Percentiles rank a stretch among this genome's conserved stretches.
These are phyloP conservation scores for Solenodon paradoxus DNA, from an alignment of 2,113 vertebrate species.

Conservation along the genomic window DNA sequence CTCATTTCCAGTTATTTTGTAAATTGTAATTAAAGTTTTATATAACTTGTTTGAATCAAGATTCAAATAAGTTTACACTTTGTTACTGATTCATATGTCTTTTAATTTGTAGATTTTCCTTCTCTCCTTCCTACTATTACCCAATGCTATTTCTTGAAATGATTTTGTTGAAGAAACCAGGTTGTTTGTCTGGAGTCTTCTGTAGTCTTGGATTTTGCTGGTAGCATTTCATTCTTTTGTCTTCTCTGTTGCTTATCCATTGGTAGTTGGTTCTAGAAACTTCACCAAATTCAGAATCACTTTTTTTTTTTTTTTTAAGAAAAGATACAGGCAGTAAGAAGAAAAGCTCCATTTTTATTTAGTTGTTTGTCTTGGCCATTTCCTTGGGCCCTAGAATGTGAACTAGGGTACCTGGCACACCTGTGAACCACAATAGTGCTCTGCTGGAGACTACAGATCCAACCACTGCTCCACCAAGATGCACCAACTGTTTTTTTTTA, in stretches of 20 bases:
- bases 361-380: too few species aligned
- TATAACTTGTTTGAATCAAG: background rate
- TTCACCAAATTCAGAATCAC: background rate
- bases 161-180: background rate
- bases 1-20: background rate
- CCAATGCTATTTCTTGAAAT: background rate
- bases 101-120: background rate
- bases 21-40: background rate
- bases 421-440: too few species aligned
- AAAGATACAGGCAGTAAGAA: too few species aligned
- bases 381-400: too few species aligned
- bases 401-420: too few species aligned
- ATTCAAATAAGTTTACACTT: background rate
- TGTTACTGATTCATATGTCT: background rate
- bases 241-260: background rate
- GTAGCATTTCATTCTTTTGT: background rate
- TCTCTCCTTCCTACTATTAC: background rate
- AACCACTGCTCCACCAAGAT: too few species aligned
- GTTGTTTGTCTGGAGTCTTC: background rate
- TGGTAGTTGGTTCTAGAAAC: background rate
- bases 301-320: too few species aligned
- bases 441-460: too few species aligned
- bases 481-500: too few species aligned
- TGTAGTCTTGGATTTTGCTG: background rate
- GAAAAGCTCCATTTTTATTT: too few species aligned